A percentile compares a stretch with the other conserved stretches of the same genome.
phyloP scores from a whole-genome alignment of 2,888 invertebrate genomes.

The Melanargia galathea region DNA sequence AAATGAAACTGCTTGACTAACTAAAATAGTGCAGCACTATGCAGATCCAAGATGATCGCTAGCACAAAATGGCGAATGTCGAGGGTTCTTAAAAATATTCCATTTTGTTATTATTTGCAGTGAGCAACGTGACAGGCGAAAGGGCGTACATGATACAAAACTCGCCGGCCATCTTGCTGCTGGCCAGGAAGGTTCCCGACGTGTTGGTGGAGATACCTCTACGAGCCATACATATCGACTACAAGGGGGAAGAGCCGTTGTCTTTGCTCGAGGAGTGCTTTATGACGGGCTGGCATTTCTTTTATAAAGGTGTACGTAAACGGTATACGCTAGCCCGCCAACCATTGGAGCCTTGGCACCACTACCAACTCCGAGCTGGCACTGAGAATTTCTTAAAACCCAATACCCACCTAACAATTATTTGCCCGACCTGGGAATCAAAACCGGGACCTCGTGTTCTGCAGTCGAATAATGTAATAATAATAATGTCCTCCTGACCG shows the following conservation, averaged over 20 bases:
- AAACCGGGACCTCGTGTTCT: background rate
- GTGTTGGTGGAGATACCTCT: constrained; percentile 59
- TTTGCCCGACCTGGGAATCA: too few species aligned
- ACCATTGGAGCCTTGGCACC: too few species aligned
- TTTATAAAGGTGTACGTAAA: constrained; percentile 66
- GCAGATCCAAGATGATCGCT: too few species aligned
- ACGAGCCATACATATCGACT: constrained; percentile 56
- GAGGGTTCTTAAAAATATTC: too few species aligned
- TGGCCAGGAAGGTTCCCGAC: constrained; percentile 62
- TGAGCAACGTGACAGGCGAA: constrained; percentile 44
- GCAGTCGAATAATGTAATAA: too few species aligned
- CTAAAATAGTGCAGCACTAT: too few species aligned
- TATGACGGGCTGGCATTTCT: constrained; percentile 70
- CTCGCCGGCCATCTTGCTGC: constrained; percentile 57
- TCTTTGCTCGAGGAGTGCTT: constrained; percentile 66
- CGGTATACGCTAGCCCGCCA: constrained; percentile 25
- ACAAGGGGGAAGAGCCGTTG: constrained; percentile 48
- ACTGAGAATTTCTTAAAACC: too few species aligned
- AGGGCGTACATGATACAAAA: constrained; percentile 59
- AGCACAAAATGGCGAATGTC: too few species aligned
- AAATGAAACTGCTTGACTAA: too few species aligned
- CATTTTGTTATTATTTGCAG: constrained; percentile 44
- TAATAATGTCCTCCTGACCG: too few species aligned
- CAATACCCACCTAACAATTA: too few species aligned
- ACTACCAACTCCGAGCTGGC: background rate